Evolutionary conservation across 2,797 vertebrate genomes (phyloP), one percentile per base, ranked within the genome.

Genomic region (Philypnodon macrostomus): DNA sequence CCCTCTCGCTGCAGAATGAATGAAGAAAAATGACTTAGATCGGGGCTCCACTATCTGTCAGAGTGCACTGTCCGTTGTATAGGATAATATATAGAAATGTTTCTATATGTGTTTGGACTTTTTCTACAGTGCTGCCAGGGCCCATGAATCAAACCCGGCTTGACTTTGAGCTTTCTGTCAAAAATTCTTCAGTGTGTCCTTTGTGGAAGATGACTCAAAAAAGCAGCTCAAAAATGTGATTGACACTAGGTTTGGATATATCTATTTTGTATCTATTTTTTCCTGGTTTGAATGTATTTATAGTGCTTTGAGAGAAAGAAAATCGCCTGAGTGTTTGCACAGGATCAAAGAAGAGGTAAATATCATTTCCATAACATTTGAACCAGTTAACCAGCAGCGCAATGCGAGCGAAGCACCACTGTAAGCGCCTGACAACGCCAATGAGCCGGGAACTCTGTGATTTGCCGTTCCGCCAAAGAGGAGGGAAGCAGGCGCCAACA

Each of bases 21-120:
- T 92, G 89, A 94, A 92, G 92, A 93, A 87, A 93, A 92, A 93
- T 92, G 90, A 92, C 86, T 80, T 81, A 84, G 75, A 78, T 71
- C 90, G 85, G 88, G 89, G 81, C n/a, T 81, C 86, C 87, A 30
- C 86, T 83, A 90, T 91, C 86, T 86, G n/a, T n/a, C n/a, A 91
- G 76, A 79, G 83, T 88, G 29, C 13, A 38, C 51, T 77, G 15
- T 24, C 36, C 68, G 6, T 17, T n/a, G 16, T 44, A 1, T 42
- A 24, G 10, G n/a, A n/a, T n/a, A 41, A 41, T 1, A 79, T 2
- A 80, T 77, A 87, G 88, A 84, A 91, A 82, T 71, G 85, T 21
- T 48, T 60, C 46, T 68, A n/a, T n/a, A n/a, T n/a, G n/a, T 75
- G 79, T 62, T 80, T 68, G 79, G 87, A 79, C 88, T 85, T 77